Percentiles rank a stretch among this genome's conserved stretches.
Evolutionary conservation across 92 coral and sea anemone genomes (phyloP).

Genomic region (Heteractis magnifica): DNA sequence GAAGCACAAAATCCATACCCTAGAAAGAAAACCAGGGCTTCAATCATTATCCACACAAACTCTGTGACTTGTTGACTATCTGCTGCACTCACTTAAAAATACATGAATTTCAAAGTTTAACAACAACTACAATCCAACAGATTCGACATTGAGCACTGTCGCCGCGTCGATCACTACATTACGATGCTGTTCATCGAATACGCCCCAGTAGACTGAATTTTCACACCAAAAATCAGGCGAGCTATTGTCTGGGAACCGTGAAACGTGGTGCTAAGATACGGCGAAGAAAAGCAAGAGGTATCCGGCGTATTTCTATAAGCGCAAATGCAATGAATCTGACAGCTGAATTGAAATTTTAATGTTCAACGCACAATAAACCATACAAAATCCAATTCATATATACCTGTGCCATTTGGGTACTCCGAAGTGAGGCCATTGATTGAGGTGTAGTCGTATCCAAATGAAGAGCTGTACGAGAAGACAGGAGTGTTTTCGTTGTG

Average conservation of each 20-base stretch:
- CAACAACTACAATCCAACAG: constrained; percentile 68
- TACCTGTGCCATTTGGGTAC: constrained; percentile 69
- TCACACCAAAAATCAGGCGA: constrained; percentile 31
- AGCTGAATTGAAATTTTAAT: constrained; percentile 64
- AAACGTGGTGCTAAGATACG: constrained; percentile 18
- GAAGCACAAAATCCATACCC: constrained; percentile 5
- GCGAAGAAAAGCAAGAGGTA: constrained; percentile 14
- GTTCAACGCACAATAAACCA: constrained; percentile 34
- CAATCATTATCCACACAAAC: constrained; percentile 24
- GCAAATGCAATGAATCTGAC: constrained; percentile 28
- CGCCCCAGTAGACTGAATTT: constrained; percentile 34
- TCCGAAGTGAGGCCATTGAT: constrained; percentile 67
- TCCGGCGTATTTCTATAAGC: constrained; percentile 27
- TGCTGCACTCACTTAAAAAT: constrained; percentile 65
- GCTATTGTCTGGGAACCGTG: constrained; percentile 29
- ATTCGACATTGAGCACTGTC: constrained; percentile 45
- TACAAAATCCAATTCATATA: neutral
- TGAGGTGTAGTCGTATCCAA: constrained; percentile 73
- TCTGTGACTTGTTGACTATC: constrained; percentile 62
- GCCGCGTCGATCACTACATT: constrained; percentile 54
- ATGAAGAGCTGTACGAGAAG: constrained; percentile 81
- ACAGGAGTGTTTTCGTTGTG: constrained; percentile 66
- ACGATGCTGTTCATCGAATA: constrained; percentile 39
- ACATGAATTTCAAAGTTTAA: constrained; percentile 87
- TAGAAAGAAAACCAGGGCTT: neutral